A percentile compares a stretch with the other conserved stretches of the same genome.
Conservation (phyloP, 2,888 invertebrate genomes). For the Melieria omissa region DNA sequence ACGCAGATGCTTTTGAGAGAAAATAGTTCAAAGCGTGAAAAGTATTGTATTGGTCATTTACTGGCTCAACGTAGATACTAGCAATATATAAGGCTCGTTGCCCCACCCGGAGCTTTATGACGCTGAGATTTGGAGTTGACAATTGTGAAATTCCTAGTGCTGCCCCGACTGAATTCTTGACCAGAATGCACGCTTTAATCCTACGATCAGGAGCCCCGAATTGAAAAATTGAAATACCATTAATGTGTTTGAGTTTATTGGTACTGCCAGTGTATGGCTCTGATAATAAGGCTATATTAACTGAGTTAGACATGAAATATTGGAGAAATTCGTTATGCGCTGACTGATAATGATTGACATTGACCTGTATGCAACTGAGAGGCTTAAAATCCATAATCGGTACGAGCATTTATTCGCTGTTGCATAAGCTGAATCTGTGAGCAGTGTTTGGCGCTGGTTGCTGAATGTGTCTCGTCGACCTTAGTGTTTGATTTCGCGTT, state of each 20-base stretch:
- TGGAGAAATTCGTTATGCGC: slow-evolving; percentile 5
- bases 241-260: background rate
- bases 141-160: slow-evolving; percentile 11
- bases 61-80: slow-evolving; percentile 6
- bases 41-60: too few species aligned
- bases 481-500: background rate
- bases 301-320: background rate
- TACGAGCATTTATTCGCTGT: slow-evolving; percentile 8
- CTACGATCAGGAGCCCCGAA: background rate
- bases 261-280: slow-evolving; percentile 7
- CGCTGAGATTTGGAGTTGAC: background rate
- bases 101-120: background rate
- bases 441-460: slow-evolving; percentile 4
- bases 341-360: slow-evolving; percentile 6
- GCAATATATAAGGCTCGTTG: background rate
- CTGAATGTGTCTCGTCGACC: background rate
- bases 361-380: slow-evolving; percentile 1
- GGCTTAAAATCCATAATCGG: slow-evolving; percentile 5
- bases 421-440: background rate
- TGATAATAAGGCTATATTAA: slow-evolving; percentile 3
- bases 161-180: slow-evolving; percentile 5
- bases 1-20: too few species aligned
- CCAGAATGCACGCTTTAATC: slow-evolving; percentile 9
- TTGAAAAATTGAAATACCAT: background rate
- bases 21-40: too few species aligned